These are phyloP conservation scores for Melierax canorus DNA, from an alignment of 2,113 vertebrate genomes.

Conservation along the genomic window DNA sequence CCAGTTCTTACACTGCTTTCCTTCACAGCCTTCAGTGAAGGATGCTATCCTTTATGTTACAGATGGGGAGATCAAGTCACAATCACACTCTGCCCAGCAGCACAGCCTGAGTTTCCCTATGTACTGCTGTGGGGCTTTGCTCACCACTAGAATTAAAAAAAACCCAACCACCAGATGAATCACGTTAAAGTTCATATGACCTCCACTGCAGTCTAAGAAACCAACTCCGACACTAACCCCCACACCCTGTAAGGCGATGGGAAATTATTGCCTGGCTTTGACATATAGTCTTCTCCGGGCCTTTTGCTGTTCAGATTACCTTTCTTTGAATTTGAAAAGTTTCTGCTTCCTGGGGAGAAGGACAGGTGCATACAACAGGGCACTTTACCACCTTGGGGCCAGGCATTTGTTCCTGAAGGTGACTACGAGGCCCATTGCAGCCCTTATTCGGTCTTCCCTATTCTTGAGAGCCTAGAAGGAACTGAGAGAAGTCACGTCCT, in stretches of 20 bases:
- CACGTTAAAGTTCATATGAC: neutral
- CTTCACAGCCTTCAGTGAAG: neutral
- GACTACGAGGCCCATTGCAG: neutral
- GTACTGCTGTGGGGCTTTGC: neutral
- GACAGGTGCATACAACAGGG: neutral
- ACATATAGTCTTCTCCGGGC: rapidly evolving
- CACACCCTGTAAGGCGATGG: neutral
- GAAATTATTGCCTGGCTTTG: neutral
- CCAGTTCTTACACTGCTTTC: neutral
- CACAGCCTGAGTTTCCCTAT: neutral
- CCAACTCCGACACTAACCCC: neutral
- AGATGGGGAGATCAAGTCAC: neutral
- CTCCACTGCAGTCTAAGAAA: neutral
- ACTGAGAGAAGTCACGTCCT: neutral
- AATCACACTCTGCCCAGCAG: neutral
- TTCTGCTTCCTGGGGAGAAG: neutral
- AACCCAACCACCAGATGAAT: neutral
- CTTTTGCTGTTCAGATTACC: neutral
- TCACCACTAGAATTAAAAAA: neutral
- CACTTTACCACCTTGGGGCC: neutral
- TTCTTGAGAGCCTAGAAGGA: neutral
- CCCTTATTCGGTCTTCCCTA: neutral
- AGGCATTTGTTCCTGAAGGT: neutral
- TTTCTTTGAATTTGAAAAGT: neutral
- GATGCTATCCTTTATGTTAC: neutral